These are phyloP conservation scores for Grallaria varia DNA, from an alignment of 2,113 vertebrate genomes.

Conservation along the genomic window DNA sequence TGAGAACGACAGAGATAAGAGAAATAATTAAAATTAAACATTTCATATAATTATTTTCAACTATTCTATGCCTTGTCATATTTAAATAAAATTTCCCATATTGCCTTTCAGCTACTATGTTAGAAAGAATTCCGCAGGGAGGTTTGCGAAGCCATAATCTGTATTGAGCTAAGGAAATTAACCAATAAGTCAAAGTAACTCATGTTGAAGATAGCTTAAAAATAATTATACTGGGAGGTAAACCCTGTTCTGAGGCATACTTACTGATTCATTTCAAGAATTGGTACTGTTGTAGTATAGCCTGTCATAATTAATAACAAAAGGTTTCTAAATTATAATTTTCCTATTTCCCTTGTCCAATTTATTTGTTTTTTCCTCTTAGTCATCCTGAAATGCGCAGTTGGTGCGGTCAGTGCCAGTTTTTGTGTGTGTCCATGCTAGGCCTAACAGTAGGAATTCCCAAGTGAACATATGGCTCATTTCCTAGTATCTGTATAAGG, in stretches of 20 bases:
- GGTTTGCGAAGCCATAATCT: not conserved
- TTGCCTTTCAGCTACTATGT: not conserved
- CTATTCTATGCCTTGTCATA: not conserved
- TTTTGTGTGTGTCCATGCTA: not conserved
- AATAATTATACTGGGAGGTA: not conserved
- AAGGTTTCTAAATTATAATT: not conserved
- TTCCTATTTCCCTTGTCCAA: not conserved
- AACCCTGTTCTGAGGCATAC: not conserved
- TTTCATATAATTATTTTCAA: not conserved
- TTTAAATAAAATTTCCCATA: not conserved
- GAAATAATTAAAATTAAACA: not conserved
- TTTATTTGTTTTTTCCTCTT: not conserved
- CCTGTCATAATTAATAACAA: not conserved
- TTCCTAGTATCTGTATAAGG: not conserved
- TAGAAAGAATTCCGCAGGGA: not conserved
- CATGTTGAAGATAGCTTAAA: not conserved
- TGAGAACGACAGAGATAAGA: not conserved
- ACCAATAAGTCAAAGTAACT: not conserved
- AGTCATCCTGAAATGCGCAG: not conserved
- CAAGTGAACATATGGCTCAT: constrained; percentile 25
- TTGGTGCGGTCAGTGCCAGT: not conserved
- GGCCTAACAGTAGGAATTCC: constrained; percentile 20
- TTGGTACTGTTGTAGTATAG: not conserved
- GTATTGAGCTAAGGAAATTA: not conserved
- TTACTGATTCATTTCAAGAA: not conserved